phyloP scores from a whole-genome alignment of 2,797 vertebrate genomes.

The Euthynnus affinis region DNA sequence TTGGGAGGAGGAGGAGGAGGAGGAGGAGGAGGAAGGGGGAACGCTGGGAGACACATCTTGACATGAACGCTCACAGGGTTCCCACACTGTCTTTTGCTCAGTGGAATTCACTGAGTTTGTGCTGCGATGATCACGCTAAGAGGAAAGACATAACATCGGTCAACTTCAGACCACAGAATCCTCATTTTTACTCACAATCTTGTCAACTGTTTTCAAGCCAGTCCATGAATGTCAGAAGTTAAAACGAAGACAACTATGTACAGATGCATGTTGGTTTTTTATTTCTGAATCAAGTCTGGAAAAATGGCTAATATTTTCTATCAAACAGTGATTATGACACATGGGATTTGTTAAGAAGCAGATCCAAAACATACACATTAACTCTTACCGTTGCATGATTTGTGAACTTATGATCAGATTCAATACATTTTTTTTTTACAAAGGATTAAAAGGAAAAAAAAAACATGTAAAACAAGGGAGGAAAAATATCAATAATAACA shows the following conservation, averaged over 20 bases:
- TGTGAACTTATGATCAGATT: constrained; percentile 29
- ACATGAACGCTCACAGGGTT: constrained; percentile 19
- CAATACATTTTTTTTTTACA: constrained; percentile 36
- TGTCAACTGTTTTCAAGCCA: background rate
- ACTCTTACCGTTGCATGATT: constrained; percentile 8
- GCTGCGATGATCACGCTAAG: too few species aligned
- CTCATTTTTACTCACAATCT: background rate
- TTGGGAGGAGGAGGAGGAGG: constrained; percentile 5
- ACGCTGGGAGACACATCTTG: constrained; percentile 29
- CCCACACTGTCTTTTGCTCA: constrained; percentile 12
- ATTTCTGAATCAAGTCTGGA: constrained; percentile 60
- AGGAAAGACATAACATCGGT: background rate
- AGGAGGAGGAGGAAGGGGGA: background rate
- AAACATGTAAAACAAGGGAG: background rate
- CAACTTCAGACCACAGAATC: background rate
- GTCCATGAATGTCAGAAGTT: background rate
- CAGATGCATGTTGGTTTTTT: constrained; percentile 61
- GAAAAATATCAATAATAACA: constrained; percentile 37
- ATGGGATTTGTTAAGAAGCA: constrained; percentile 5
- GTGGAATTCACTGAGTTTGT: constrained; percentile 13
- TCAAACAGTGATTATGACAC: constrained; percentile 12
- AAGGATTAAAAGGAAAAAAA: constrained; percentile 25
- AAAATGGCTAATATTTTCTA: constrained; percentile 20
- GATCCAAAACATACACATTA: constrained; percentile 24
- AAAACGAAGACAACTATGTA: background rate